Base-by-base conservation (phyloP, 2,888 invertebrate species). In the Hypsopygia costalis region DNA sequence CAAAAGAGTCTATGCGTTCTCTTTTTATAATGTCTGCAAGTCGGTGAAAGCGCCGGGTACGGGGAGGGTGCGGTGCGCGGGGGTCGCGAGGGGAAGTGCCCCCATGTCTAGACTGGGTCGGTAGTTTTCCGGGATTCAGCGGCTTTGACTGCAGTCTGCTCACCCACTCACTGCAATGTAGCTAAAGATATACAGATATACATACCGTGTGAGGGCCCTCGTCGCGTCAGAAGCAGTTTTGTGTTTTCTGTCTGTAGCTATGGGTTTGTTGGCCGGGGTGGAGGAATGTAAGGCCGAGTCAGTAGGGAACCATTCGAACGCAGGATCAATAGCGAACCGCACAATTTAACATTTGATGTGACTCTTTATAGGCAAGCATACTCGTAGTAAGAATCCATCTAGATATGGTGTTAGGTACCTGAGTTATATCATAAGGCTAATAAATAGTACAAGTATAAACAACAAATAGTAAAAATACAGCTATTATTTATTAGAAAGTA, bases 71-170 rank as follows among this genome's bases (percentile, higher is more conserved):
- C 41, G 59, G 51, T 52, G 52, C 40, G 60, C 50, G 64, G 52
- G 62, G 51, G 58, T 51, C 51, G 58, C 49, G 57, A 70, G 81
- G 85, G 81, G 82, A 80, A 78, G 70, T 83, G 86, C 87, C 88
- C 82, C 87, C 88, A 81, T 71, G 89, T 89, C 89, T 89, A 89
- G 89, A 89, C 89, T 89, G 89, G 89, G 89, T 89, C 88, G 89
- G 86, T 87, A 89, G 89, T 88, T 88, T 86, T 89, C 89, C 88
- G 81, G 87, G 87, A 85, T 88, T 85, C 87, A 83, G 81, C 78
- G 74, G 78, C 80, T 81, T 81, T 82, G 82, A 72, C 83, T 86
- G 87, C 87, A 87, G 85, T 81, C 76, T 74, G 76, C 67, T 83
- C 80, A 82, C 82, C 85, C 85, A 86, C 86, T 85, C 85, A 80